Conservation (phyloP, 2,113 vertebrate genomes). For the Antechinus flavipes region DNA sequence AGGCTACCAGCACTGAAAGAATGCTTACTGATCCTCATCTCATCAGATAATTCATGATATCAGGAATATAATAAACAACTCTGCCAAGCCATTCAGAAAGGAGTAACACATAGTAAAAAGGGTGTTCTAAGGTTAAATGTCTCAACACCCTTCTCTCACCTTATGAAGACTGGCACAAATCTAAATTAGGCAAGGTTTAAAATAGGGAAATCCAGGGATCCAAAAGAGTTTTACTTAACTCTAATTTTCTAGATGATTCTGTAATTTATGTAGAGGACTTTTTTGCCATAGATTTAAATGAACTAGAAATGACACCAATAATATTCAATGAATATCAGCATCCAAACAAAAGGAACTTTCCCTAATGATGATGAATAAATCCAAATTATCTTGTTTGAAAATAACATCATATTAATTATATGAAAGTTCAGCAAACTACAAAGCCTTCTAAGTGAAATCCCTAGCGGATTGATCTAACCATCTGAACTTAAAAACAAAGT, state of each 20-base stretch:
- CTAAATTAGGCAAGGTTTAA: not conserved
- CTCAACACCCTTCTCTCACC: not conserved
- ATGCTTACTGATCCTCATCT: not conserved
- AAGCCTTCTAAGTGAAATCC: not conserved
- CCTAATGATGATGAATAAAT: not conserved
- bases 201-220: not conserved
- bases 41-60: rapidly evolving
- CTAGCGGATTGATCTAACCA: not conserved
- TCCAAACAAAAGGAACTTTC: not conserved
- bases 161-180: not conserved
- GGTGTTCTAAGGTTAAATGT: not conserved
- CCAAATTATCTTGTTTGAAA: not conserved
- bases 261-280: not conserved
- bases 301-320: not conserved
- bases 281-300: not conserved
- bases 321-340: not conserved
- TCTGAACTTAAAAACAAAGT: not conserved
- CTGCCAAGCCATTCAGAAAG: rapidly evolving
- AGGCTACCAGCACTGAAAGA: not conserved
- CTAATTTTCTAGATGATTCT: not conserved
- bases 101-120: not conserved
- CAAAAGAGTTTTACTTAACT: not conserved
- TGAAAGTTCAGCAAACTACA: not conserved
- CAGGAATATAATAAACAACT: not conserved
- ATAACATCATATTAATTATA: not conserved